Conservation (phyloP, 2,888 invertebrate species). For the Morpho helenor region DNA sequence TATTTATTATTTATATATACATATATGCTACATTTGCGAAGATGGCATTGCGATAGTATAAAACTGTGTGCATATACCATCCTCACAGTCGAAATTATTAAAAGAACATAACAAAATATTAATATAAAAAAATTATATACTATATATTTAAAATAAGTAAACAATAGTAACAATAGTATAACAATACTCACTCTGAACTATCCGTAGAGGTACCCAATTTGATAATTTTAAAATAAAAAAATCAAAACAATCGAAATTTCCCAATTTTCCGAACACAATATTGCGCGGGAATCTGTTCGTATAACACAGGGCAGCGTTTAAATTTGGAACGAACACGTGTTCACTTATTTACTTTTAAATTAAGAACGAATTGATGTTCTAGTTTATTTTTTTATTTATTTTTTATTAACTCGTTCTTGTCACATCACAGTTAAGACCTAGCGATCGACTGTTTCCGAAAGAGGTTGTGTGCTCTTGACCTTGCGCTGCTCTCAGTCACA, state of each 20-base stretch:
- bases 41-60: too few relatives aligned
- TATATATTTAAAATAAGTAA: too few relatives aligned
- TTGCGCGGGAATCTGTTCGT: slow-evolving; percentile 31
- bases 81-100: too few relatives aligned
- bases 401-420: slow-evolving; percentile 39
- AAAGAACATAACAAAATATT: too few relatives aligned
- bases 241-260: slow-evolving; percentile 1
- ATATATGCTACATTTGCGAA: too few relatives aligned
- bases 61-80: too few relatives aligned
- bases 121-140: too few relatives aligned
- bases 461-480: slow-evolving; percentile 69
- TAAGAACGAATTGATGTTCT: slow-evolving; percentile 22
- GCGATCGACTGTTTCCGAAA: slow-evolving; percentile 62
- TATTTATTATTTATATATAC: too few relatives aligned
- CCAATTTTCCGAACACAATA: slow-evolving; percentile 24
- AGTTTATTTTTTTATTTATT: slow-evolving; percentile 33
- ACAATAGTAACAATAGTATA: too few relatives aligned
- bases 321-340: slow-evolving; percentile 52
- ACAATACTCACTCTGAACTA: slow-evolving; percentile 17
- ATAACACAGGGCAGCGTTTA: slow-evolving; percentile 34
- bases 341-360: slow-evolving; percentile 27
- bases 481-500: slow-evolving; percentile 60
- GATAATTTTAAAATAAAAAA: slow-evolving; percentile 3
- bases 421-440: slow-evolving; percentile 49
- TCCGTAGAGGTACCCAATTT: slow-evolving; percentile 32